phyloP scores from a whole-genome alignment of 2,888 invertebrate genomes.

The Didymodactylos carnosus region DNA sequence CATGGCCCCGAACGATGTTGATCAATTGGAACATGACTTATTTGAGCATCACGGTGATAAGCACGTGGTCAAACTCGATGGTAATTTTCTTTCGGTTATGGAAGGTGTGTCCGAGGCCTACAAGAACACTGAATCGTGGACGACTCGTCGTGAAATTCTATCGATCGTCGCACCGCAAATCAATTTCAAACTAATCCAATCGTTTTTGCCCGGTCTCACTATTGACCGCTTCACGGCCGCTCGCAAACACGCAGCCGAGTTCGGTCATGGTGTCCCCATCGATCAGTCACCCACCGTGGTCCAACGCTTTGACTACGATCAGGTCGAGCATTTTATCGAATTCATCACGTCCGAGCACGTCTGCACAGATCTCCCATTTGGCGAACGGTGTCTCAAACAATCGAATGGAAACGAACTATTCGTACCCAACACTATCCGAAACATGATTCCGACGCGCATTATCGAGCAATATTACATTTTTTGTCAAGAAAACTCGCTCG shows the following conservation, averaged over 20 bases:
- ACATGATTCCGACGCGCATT: neutral
- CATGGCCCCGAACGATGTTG: neutral
- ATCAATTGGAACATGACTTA: neutral
- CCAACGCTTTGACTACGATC: neutral
- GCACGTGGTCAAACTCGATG: neutral
- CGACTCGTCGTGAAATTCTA: neutral
- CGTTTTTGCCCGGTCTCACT: neutral
- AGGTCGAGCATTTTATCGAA: neutral
- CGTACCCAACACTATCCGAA: neutral
- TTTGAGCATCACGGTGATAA: neutral
- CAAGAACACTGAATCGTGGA: neutral
- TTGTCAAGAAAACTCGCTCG: neutral
- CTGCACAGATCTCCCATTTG: neutral
- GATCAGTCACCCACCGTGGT: neutral
- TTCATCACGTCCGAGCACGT: neutral
- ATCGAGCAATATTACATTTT: neutral
- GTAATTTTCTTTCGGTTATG: neutral
- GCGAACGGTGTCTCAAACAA: neutral
- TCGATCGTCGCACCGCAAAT: neutral
- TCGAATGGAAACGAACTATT: neutral
- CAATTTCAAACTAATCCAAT: neutral
- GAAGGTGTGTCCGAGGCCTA: neutral
- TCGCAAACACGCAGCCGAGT: neutral
- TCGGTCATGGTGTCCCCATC: neutral
- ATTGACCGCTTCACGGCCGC: neutral